phyloP scores from a whole-genome alignment of 2,113 vertebrate genomes.

The Pangasianodon gigas region DNA sequence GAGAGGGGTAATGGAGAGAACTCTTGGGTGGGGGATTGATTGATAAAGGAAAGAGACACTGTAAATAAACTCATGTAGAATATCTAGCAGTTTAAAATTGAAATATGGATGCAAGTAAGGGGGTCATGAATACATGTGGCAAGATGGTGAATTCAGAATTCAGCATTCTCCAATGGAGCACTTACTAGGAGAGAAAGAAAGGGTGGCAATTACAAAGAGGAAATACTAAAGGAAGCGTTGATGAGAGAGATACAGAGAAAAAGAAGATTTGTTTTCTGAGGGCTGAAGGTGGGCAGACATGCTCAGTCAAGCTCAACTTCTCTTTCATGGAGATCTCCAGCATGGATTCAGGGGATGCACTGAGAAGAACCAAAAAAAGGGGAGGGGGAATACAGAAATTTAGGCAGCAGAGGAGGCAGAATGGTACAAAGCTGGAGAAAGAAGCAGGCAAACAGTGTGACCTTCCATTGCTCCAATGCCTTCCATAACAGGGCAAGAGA shows the following conservation, averaged over 20 bases:
- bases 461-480: constrained; percentile 54
- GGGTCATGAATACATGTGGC: neutral
- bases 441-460: constrained; percentile 47
- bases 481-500: constrained; percentile 55
- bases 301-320: constrained; percentile 50
- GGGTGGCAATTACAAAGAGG: constrained; percentile 1
- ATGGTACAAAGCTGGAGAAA: constrained; percentile 17
- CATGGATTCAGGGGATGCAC: constrained; percentile 33
- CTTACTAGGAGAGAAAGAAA: neutral
- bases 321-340: constrained; percentile 52
- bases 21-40: neutral
- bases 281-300: constrained; percentile 35
- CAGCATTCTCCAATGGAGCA: neutral
- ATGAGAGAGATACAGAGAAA: constrained; percentile 20
- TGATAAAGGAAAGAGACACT: neutral
- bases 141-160: neutral
- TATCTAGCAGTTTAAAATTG: neutral
- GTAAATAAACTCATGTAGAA: neutral
- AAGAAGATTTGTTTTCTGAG: constrained; percentile 15
- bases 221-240: constrained; percentile 6
- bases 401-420: constrained; percentile 22
- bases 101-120: neutral
- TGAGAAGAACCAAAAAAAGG: constrained; percentile 1
- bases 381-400: neutral
- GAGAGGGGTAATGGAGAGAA: neutral